These are phyloP conservation scores for Pandemis heparana DNA, from an alignment of 2,888 invertebrate species.

Conservation along the genomic window DNA sequence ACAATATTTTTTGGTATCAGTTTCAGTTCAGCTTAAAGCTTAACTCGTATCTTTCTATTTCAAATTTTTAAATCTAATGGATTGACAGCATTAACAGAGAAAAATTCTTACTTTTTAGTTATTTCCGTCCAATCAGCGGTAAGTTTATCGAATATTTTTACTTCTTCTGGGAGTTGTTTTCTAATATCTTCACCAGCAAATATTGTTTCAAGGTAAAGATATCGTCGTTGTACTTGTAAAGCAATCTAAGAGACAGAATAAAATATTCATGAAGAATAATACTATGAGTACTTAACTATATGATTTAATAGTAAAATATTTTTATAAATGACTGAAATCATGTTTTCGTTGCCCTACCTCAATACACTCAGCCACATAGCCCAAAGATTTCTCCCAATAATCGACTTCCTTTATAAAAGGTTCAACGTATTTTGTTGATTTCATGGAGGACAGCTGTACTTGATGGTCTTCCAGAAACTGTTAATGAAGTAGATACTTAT, in stretches of 20 bases:
- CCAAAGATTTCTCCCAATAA: conserved; percentile 94
- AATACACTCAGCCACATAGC: conserved; percentile 92
- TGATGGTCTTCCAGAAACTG: conserved; percentile 93
- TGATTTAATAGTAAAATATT: neutral
- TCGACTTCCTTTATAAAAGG: conserved; percentile 94
- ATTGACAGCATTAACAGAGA: no score
- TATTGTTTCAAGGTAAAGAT: conserved; percentile 95
- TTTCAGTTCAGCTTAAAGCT: no score
- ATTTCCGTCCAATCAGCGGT: conserved; percentile 90
- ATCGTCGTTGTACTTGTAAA: conserved; percentile 93
- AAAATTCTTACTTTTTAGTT: conserved; percentile 79
- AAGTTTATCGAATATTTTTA: conserved; percentile 90
- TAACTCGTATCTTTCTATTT: no score
- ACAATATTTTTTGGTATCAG: no score
- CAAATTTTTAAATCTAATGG: no score
- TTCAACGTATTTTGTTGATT: conserved; percentile 94
- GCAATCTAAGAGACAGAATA: conserved; percentile 73
- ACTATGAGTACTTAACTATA: neutral
- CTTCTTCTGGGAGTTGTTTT: conserved; percentile 92
- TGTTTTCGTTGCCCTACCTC: conserved; percentile 76
- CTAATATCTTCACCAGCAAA: conserved; percentile 95
- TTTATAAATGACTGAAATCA: neutral
- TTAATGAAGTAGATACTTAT: neutral
- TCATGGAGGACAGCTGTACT: conserved; percentile 94
- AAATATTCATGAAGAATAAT: neutral